Evolutionary conservation across 2,888 invertebrate species (phyloP).

Genomic region (Perithous albicinctus): DNA sequence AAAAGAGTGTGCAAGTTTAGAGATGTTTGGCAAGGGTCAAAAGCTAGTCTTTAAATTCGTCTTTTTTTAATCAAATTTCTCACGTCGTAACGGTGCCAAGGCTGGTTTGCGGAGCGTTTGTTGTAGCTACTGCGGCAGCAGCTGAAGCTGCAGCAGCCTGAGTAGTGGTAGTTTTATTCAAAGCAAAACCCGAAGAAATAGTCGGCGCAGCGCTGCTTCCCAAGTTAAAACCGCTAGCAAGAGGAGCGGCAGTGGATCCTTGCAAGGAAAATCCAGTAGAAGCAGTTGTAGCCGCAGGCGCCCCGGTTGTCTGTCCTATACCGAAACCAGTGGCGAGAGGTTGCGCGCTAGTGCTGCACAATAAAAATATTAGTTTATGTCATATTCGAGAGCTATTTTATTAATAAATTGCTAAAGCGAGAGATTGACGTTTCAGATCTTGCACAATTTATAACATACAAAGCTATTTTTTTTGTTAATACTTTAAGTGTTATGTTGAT

Average conservation of each 20-base stretch:
- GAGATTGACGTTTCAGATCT: too few species aligned
- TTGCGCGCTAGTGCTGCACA: slow-evolving; percentile 20
- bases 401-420: too few species aligned
- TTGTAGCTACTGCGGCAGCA: slow-evolving; percentile 72
- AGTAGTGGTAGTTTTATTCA: slow-evolving; percentile 72
- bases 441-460: too few species aligned
- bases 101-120: slow-evolving; percentile 76
- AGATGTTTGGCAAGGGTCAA: too few species aligned
- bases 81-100: slow-evolving; percentile 81
- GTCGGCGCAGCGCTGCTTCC: slow-evolving; percentile 70
- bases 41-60: too few species aligned
- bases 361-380: too few species aligned
- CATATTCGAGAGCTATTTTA: too few species aligned
- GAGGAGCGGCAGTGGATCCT: slow-evolving; percentile 47
- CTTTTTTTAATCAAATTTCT: slow-evolving; percentile 26
- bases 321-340: slow-evolving; percentile 68
- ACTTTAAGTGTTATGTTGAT: too few species aligned
- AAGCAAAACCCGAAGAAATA: slow-evolving; percentile 71
- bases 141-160: slow-evolving; percentile 18
- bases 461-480: too few species aligned
- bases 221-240: slow-evolving; percentile 53
- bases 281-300: slow-evolving; percentile 48
- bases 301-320: slow-evolving; percentile 64
- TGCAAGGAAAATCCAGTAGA: slow-evolving; percentile 74
- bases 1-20: too few species aligned